Evolutionary conservation across 1,140 invertebrate genomes (phyloP).

Genomic region (Conopomorpha cramerella): DNA sequence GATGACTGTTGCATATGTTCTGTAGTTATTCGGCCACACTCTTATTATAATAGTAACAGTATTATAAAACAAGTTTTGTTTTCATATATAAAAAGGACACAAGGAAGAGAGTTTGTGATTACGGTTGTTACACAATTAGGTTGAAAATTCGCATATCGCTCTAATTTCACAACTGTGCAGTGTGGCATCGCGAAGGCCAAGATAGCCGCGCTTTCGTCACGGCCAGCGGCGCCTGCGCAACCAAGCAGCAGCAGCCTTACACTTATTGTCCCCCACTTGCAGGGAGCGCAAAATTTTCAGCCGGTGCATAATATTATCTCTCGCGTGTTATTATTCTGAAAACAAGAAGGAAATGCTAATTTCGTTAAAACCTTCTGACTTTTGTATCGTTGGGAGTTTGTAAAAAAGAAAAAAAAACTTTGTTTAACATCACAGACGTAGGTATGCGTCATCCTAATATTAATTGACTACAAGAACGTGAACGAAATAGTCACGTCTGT

Average conservation of each 20-base stretch:
- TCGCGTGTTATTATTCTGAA: not conserved
- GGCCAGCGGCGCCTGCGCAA: slow-evolving; percentile 7
- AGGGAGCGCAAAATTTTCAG: too few relatives aligned
- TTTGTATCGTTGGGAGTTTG: too few relatives aligned
- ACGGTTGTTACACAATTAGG: not conserved
- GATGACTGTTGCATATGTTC: not conserved
- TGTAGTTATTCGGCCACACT: not conserved
- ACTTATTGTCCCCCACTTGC: not conserved
- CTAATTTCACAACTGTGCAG: slow-evolving; percentile 13
- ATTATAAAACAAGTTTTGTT: too few relatives aligned
- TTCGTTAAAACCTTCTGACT: not conserved
- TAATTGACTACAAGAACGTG: too few relatives aligned
- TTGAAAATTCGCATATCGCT: slow-evolving; percentile 13
- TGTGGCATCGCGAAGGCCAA: slow-evolving; percentile 17
- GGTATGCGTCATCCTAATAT: too few relatives aligned
- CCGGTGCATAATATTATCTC: too few relatives aligned
- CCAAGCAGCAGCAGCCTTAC: slow-evolving; percentile 4
- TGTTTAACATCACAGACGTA: too few relatives aligned
- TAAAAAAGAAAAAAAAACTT: too few relatives aligned
- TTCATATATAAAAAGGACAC: not conserved
- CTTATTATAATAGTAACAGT: too few relatives aligned
- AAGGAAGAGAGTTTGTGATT: not conserved
- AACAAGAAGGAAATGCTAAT: not conserved
- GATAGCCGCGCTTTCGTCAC: slow-evolving; percentile 22
- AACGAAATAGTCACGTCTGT: too few relatives aligned